Evolutionary conservation across 2,113 vertebrate species (phyloP), one percentile per base, ranked within the genome.

Genomic region (Galbula dea): DNA sequence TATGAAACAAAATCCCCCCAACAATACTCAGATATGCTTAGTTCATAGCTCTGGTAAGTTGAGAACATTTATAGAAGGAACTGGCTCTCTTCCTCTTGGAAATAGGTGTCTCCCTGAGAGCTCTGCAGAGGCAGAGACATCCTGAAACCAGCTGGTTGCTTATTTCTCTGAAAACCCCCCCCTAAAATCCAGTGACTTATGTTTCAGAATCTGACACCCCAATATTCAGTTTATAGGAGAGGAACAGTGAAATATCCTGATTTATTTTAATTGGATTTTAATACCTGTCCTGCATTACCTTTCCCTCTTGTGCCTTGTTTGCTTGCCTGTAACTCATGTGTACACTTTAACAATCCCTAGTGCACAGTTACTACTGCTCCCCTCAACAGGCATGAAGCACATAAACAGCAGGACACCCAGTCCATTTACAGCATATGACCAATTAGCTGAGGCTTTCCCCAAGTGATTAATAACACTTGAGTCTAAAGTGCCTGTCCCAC

Each of bases 251-350:
- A 88, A 89, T 68, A 61, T 10, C 68, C 30, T 81, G 77, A 63
- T 84, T 67, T 77, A 58, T 52, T 88, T 90, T 84, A 73, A 87
- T 82, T 85, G 54, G 49, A 82, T 92, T 92, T 92, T 91, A 94
- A 87, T 89, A 49, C 13, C n/a, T 45, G 9, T 48, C 19, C 32
- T 46, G 15, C 19, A 26, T 84, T 87, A 72, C 20, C 36, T 84
- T 84, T 95, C 78, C 58, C 58, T 84, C 1, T 32, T 75, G 52
- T 68, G 52, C 61, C n/a, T 82, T 67, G 36, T 59, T 92, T 90
- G 13, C 48, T 84, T 92, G 45, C 66, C 78, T 79, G 62, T 84
- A 89, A 63, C 32, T 92, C 77, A 78, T 45, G 39, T 39, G 45
- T n/a, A 46, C 54, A 18, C 52, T 89, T 90, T 18, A 75, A 68